phyloP scores from a whole-genome alignment of 1,140 invertebrate species.

The Drosophila kohkoa region DNA sequence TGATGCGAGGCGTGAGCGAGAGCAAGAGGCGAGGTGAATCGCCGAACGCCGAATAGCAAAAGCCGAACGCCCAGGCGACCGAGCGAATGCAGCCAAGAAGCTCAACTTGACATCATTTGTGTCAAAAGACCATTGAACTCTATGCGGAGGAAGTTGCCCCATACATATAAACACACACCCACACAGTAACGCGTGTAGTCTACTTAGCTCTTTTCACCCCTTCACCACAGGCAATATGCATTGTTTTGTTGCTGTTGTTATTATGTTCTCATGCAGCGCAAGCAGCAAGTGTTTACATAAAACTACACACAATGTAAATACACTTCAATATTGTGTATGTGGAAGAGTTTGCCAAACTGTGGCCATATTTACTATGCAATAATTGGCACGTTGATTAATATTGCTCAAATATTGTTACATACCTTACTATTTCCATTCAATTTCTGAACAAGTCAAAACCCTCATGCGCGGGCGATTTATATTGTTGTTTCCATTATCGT shows the following conservation, averaged over 20 bases:
- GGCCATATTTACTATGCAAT: not conserved
- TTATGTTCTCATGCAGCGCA: slow-evolving; percentile 19
- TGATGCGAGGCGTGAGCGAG: slow-evolving; percentile 32
- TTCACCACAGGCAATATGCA: slow-evolving; percentile 26
- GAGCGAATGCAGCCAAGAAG: slow-evolving; percentile 52
- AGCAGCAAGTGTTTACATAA: slow-evolving; percentile 48
- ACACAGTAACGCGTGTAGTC: not conserved
- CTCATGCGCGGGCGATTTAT: too few species aligned
- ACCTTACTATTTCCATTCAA: too few species aligned
- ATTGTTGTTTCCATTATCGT: too few species aligned
- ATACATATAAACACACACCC: slow-evolving; percentile 8
- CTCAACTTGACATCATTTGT: slow-evolving; percentile 84
- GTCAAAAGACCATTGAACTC: slow-evolving; percentile 85
- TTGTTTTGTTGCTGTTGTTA: slow-evolving; percentile 56
- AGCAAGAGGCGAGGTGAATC: slow-evolving; percentile 8
- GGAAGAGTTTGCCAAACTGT: not conserved
- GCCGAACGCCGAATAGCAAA: slow-evolving; percentile 24
- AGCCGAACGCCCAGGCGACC: not conserved
- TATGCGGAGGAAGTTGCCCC: slow-evolving; percentile 53
- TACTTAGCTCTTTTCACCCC: not conserved
- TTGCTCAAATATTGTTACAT: not conserved
- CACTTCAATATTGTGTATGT: slow-evolving; percentile 1
- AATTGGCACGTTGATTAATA: not conserved
- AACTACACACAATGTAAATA: slow-evolving; percentile 12
- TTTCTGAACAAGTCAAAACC: too few species aligned